phyloP scores from a whole-genome alignment of 2,797 vertebrate species.

The Antrozous pallidus region DNA sequence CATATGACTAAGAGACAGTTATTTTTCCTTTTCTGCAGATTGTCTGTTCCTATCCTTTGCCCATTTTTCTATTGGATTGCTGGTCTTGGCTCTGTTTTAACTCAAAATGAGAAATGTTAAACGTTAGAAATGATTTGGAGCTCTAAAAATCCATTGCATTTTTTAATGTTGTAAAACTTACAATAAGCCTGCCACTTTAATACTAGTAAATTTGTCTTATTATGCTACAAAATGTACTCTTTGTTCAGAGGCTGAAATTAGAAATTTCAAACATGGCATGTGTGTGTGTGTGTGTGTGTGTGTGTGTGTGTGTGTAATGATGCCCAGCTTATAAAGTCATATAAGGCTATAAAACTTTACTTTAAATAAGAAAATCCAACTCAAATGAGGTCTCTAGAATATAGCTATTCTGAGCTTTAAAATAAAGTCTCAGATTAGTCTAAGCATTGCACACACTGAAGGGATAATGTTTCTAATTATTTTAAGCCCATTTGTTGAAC shows the following conservation, averaged over 20 bases:
- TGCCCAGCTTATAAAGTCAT: constrained; percentile 60
- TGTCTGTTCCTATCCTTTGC: not conserved
- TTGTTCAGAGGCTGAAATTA: constrained; percentile 75
- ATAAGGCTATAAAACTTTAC: constrained; percentile 75
- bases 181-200: constrained; percentile 74
- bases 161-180: constrained; percentile 78
- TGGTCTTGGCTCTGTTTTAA: constrained; percentile 51
- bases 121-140: constrained; percentile 74
- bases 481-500: constrained; percentile 70
- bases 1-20: not conserved
- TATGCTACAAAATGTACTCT: constrained; percentile 78
- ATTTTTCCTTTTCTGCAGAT: constrained; percentile 50
- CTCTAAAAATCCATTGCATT: constrained; percentile 68
- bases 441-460: constrained; percentile 62
- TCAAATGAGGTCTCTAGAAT: constrained; percentile 60
- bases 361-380: constrained; percentile 64
- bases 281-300: constrained; percentile 50
- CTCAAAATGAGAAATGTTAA: constrained; percentile 70
- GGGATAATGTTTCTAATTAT: constrained; percentile 71
- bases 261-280: constrained; percentile 74
- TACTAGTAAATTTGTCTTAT: constrained; percentile 80
- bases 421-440: constrained; percentile 69
- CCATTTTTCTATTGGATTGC: constrained; percentile 12
- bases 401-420: constrained; percentile 73
- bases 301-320: constrained; percentile 59